Percentiles rank a stretch among this genome's conserved stretches.
Conservation (phyloP, 1,140 invertebrate genomes). For the Cydia splendana region DNA sequence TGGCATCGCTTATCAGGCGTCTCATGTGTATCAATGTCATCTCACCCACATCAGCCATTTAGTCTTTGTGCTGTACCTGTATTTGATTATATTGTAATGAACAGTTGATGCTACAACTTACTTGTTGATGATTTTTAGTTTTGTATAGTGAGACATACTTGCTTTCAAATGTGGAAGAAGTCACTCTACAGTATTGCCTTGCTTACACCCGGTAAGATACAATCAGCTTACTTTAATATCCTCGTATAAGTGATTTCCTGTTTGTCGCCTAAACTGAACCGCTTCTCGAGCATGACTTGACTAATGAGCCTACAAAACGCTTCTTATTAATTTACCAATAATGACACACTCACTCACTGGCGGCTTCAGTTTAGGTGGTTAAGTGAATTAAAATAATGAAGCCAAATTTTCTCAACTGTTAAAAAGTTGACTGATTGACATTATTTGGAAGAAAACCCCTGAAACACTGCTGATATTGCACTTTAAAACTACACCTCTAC, state of each 20-base stretch:
- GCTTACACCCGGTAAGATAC: constrained; percentile 79
- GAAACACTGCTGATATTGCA: constrained; percentile 26
- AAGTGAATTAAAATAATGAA: constrained; percentile 64
- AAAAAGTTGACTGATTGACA: constrained; percentile 57
- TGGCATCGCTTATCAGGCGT: constrained; percentile 55
- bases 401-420: constrained; percentile 56
- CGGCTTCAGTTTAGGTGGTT: constrained; percentile 68
- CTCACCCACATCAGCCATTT: constrained; percentile 64
- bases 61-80: constrained; percentile 75
- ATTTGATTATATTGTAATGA: constrained; percentile 69
- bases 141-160: constrained; percentile 78
- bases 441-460: neutral
- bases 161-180: constrained; percentile 79
- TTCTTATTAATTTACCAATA: constrained; percentile 46
- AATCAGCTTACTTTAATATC: constrained; percentile 79
- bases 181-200: constrained; percentile 79
- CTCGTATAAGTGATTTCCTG: constrained; percentile 75
- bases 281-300: constrained; percentile 35
- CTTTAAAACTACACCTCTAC: neutral
- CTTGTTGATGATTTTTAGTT: constrained; percentile 75
- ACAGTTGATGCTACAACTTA: constrained; percentile 78
- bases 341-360: constrained; percentile 39
- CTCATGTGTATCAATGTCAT: constrained; percentile 63
- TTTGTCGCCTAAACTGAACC: constrained; percentile 70
- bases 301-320: constrained; percentile 39